phyloP scores from a whole-genome alignment of 2,113 vertebrate genomes.

The Rhinogobius similis region DNA sequence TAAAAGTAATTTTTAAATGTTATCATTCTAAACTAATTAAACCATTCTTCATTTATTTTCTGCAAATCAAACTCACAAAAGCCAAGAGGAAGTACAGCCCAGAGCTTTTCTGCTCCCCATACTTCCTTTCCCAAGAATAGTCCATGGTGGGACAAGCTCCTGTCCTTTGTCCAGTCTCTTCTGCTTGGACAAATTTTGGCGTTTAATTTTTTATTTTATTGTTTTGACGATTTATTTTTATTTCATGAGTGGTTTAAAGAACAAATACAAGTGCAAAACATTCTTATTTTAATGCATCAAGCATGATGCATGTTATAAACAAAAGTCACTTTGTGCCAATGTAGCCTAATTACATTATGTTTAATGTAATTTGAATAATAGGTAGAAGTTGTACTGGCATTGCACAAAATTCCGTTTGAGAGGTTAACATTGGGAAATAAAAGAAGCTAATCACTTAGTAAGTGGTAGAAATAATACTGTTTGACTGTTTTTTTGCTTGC shows the following conservation, averaged over 20 bases:
- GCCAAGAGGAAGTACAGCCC: conserved; percentile 64
- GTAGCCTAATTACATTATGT: conserved; percentile 29
- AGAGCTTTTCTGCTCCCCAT: conserved; percentile 38
- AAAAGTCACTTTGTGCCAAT: conserved; percentile 49
- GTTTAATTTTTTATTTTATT: conserved; percentile 6
- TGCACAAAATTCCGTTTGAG: background rate
- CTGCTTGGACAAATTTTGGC: background rate
- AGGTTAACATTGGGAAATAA: background rate
- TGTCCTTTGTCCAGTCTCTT: conserved; percentile 11
- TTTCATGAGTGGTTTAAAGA: background rate
- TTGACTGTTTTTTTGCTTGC: conserved; percentile 11
- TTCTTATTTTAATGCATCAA: conserved; percentile 33
- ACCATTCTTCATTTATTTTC: background rate
- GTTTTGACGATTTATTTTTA: background rate
- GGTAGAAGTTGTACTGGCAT: background rate
- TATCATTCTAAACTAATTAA: conserved; percentile 1
- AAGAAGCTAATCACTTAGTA: background rate
- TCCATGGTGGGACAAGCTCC: too few relatives aligned
- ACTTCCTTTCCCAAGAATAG: conserved; percentile 55
- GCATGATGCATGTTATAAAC: conserved; percentile 44
- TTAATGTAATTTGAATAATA: conserved; percentile 26
- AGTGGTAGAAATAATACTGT: conserved; percentile 16
- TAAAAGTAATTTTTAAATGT: conserved; percentile 2
- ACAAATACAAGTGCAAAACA: conserved; percentile 2
- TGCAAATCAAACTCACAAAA: conserved; percentile 47